phyloP scores from a whole-genome alignment of 2,113 vertebrate species.

The Lethenteron reissneri region DNA sequence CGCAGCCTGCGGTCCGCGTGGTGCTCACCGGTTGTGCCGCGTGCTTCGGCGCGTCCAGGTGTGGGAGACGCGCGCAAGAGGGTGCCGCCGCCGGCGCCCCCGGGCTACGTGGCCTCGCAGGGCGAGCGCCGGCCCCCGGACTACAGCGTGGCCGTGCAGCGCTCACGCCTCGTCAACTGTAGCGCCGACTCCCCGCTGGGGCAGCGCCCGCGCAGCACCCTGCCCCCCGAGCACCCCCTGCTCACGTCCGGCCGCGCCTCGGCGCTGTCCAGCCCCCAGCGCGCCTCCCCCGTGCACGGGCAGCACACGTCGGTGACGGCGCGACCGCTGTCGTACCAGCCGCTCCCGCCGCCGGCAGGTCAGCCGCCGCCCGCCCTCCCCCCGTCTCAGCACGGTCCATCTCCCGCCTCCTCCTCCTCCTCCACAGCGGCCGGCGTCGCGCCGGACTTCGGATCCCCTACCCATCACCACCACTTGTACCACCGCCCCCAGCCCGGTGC shows the following conservation, averaged over 20 bases:
- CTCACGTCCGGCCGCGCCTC: constrained; percentile 34
- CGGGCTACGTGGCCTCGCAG: constrained; percentile 67
- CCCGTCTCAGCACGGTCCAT: too few relatives aligned
- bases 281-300: constrained; percentile 19
- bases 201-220: constrained; percentile 18
- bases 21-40: constrained; percentile 40
- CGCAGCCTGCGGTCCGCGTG: constrained; percentile 3
- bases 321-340: background rate
- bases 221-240: constrained; percentile 17
- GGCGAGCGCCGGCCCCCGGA: constrained; percentile 68
- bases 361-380: too few relatives aligned
- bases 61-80: constrained; percentile 82
- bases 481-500: too few relatives aligned
- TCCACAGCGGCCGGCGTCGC: too few relatives aligned
- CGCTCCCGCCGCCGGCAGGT: too few relatives aligned
- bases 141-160: constrained; percentile 88
- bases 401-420: too few relatives aligned
- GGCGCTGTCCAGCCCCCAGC: constrained; percentile 21
- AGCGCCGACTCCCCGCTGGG: constrained; percentile 32
- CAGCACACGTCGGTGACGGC: background rate
- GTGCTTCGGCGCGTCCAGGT: constrained; percentile 91
- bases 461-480: too few relatives aligned
- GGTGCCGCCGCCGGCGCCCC: constrained; percentile 82
- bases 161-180: constrained; percentile 59
- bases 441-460: too few relatives aligned